These are phyloP conservation scores for Asbolus verrucosus DNA, from an alignment of 1,140 invertebrate species.

Conservation along the genomic window DNA sequence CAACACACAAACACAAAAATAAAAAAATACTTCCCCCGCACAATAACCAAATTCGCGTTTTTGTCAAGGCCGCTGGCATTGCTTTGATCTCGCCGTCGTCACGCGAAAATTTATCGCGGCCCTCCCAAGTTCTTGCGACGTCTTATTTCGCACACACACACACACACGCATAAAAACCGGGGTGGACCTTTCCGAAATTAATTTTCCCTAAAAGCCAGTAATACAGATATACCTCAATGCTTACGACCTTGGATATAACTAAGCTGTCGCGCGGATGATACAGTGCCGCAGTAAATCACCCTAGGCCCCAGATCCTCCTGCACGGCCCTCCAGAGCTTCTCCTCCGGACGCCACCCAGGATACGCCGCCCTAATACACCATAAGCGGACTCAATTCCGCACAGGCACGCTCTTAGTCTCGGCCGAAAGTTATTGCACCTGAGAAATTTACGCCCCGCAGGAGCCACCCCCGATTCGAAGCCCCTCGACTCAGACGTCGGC, in stretches of 20 bases:
- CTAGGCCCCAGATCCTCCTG: slow-evolving; percentile 36
- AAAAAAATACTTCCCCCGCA: too few relatives aligned
- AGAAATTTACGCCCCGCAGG: too few relatives aligned
- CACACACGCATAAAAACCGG: slow-evolving; percentile 40
- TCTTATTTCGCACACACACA: slow-evolving; percentile 28
- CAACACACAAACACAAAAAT: slow-evolving; percentile 1
- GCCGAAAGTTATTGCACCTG: slow-evolving; percentile 29
- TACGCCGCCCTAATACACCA: slow-evolving; percentile 29
- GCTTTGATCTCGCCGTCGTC: slow-evolving; percentile 8
- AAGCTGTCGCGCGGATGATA: slow-evolving; percentile 45
- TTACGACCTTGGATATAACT: slow-evolving; percentile 38
- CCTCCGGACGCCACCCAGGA: slow-evolving; percentile 35
- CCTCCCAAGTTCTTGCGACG: slow-evolving; percentile 34
- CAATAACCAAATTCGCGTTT: too few relatives aligned
- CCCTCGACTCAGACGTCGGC: too few relatives aligned
- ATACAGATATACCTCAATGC: slow-evolving; percentile 35
- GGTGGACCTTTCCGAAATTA: slow-evolving; percentile 33
- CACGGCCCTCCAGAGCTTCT: slow-evolving; percentile 32
- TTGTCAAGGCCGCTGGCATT: too few relatives aligned
- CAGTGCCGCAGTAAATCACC: slow-evolving; percentile 45
- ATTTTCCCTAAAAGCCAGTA: slow-evolving; percentile 39
- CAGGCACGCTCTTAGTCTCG: slow-evolving; percentile 20
- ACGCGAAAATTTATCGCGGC: background rate
- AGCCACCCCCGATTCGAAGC: too few relatives aligned
- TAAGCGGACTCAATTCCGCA: slow-evolving; percentile 35